Conservation (phyloP, 2,113 vertebrate species). For the Cisticola juncidis region DNA sequence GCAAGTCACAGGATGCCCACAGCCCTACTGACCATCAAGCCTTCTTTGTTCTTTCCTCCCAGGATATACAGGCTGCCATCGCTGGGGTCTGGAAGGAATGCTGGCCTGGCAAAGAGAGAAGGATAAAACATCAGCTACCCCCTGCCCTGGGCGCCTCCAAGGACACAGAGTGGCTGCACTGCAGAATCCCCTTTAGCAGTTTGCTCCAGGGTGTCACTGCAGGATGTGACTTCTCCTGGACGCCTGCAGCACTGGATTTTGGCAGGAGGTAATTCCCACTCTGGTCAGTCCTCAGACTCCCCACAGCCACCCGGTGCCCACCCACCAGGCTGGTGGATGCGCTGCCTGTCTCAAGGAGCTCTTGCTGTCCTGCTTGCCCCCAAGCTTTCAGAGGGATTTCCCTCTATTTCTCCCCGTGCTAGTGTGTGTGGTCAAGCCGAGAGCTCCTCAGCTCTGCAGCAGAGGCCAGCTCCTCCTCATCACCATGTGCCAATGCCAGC, state of each 20-base stretch:
- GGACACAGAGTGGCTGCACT: not conserved
- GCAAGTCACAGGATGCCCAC: not conserved
- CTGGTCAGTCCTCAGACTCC: not conserved
- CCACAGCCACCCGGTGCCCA: fast-evolving
- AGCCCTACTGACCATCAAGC: slow-evolving; percentile 85
- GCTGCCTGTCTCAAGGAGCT: not conserved
- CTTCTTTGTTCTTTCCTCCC: slow-evolving; percentile 89
- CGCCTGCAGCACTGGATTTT: not conserved
- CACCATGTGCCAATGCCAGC: fast-evolving
- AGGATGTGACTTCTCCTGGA: not conserved
- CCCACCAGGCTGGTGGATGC: not conserved
- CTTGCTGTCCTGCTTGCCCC: not conserved
- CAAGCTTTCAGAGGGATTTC: not conserved
- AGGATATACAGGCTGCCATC: slow-evolving; percentile 94
- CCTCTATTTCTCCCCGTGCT: not conserved
- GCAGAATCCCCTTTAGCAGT: not conserved
- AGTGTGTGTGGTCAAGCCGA: not conserved
- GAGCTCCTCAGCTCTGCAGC: not conserved
- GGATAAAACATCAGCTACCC: fast-evolving
- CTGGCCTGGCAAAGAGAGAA: slow-evolving; percentile 74
- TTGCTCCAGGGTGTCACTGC: not conserved
- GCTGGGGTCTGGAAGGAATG: slow-evolving; percentile 93
- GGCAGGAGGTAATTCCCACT: not conserved
- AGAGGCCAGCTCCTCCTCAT: not conserved
- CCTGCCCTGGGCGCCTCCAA: not conserved